Conservation (phyloP, 2,888 invertebrate species). For the Stegophylla sp. region DNA sequence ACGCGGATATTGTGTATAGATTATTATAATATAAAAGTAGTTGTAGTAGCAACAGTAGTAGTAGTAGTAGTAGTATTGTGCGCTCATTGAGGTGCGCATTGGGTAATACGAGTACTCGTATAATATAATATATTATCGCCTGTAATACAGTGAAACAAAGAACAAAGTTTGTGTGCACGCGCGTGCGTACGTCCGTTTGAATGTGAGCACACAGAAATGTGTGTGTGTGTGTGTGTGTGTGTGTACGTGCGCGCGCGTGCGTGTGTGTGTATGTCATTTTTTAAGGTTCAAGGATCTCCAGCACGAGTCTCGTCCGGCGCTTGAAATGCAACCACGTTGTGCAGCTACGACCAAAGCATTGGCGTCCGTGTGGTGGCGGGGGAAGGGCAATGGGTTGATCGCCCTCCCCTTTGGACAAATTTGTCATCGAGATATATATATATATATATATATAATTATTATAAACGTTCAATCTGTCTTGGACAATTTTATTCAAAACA, state of each 20-base stretch:
- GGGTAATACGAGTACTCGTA: conserved; percentile 21
- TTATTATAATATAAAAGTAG: no score
- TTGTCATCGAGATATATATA: no score
- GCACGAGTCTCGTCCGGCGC: conserved; percentile 33
- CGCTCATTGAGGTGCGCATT: conserved; percentile 41
- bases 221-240: not conserved
- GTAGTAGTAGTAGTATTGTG: no score
- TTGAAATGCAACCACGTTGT: no score
- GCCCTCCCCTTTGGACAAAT: no score
- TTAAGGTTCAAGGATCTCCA: conserved; percentile 58
- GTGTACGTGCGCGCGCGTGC: not conserved
- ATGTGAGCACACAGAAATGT: not conserved
- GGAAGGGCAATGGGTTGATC: no score
- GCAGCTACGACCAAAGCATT: not conserved
- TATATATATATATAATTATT: no score
- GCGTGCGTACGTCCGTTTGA: not conserved
- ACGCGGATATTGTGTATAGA: no score
- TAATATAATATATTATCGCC: not conserved
- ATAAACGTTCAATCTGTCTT: no score
- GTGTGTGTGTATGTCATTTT: conserved; percentile 5
- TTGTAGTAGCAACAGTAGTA: no score
- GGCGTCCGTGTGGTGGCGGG: no score
- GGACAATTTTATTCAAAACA: no score
- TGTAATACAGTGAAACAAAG: conserved; percentile 43
- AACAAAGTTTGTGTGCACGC: not conserved